Evolutionary conservation across 2,113 vertebrate species (phyloP), one percentile per base, ranked within the genome.

Genomic region (Platanista minor): DNA sequence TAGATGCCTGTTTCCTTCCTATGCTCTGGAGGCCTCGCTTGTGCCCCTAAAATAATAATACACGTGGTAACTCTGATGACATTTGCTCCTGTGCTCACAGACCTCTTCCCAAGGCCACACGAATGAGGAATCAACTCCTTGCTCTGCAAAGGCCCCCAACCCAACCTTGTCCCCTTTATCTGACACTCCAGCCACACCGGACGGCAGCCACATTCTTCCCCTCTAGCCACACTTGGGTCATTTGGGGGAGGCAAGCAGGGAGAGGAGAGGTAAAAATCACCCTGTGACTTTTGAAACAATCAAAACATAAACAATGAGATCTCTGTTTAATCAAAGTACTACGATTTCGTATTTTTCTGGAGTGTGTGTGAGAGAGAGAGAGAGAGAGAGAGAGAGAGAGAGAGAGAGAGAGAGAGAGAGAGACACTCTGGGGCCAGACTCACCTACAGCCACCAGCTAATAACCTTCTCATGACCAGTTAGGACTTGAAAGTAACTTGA

Each of bases 1-100:
- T 1, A 3, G 8, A 18, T 0, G 75, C 11, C 14, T 21, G 6
- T 27, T 43, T 39, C 52, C 74, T 77, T 77, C 46, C 74, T 77
- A 77, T 21, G 46, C 43, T 33, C 23, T 27, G 23, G 59, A 27
- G 59, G 46, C 3, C 15, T 62, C 14, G 21, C 36, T 75, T 82
- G 23, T 77, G 12, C 54, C 62, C 23, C 15, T 36, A 43, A 86
- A 64, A 18, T 59, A 86, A 75, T 6, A 52, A 46, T 2, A 71
- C 33, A 17, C 0, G 6, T 6, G 20, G 31, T 14, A 11, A 69
- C 36, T 27, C 46, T 20, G 18, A n/a, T 14, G 41, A 17, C 0
- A 8, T 3, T 20, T 0, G 10, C 5, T 25, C 57, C 43, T 23
- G 17, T 36, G 6, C 23, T 57, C 5, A 6, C 41, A 78, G 11